Evolutionary conservation across 2,797 vertebrate species (phyloP).

Genomic region (Knipowitschia caucasica): DNA sequence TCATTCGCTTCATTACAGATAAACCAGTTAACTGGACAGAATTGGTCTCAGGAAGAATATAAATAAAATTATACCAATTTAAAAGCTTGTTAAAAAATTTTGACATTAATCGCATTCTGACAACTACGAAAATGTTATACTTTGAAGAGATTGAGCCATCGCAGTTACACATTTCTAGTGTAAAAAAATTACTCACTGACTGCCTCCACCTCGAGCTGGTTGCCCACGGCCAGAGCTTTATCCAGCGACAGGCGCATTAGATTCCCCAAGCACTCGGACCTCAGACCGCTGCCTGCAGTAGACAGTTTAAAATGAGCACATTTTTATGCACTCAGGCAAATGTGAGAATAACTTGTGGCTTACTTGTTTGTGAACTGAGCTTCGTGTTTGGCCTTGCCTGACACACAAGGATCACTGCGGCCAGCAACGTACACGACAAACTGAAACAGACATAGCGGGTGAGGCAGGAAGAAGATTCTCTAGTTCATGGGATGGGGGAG

Average conservation of each 20-base stretch:
- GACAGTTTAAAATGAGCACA: not conserved
- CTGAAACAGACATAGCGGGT: constrained; percentile 28
- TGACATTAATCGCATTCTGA: too few relatives aligned
- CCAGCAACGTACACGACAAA: constrained; percentile 56
- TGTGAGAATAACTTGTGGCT: constrained; percentile 1
- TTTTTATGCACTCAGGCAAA: too few relatives aligned
- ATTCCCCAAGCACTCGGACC: constrained; percentile 65
- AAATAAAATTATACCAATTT: too few relatives aligned
- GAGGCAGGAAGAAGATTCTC: too few relatives aligned
- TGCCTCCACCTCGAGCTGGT: constrained; percentile 70
- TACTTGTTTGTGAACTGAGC: constrained; percentile 55
- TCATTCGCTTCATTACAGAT: too few relatives aligned
- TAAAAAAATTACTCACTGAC: constrained; percentile 62
- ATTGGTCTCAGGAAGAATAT: too few relatives aligned
- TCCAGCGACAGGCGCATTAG: constrained; percentile 69
- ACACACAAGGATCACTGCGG: constrained; percentile 33
- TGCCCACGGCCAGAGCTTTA: constrained; percentile 65
- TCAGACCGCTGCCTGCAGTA: constrained; percentile 51
- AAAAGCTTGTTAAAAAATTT: too few relatives aligned
- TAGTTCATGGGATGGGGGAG: too few relatives aligned
- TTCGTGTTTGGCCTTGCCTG: constrained; percentile 51
- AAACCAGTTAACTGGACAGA: too few relatives aligned
- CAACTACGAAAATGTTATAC: too few relatives aligned
- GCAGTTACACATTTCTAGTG: not conserved
- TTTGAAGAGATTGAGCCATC: too few relatives aligned